Conservation (phyloP, 2,797 vertebrate species). For the Onychomys torridus region DNA sequence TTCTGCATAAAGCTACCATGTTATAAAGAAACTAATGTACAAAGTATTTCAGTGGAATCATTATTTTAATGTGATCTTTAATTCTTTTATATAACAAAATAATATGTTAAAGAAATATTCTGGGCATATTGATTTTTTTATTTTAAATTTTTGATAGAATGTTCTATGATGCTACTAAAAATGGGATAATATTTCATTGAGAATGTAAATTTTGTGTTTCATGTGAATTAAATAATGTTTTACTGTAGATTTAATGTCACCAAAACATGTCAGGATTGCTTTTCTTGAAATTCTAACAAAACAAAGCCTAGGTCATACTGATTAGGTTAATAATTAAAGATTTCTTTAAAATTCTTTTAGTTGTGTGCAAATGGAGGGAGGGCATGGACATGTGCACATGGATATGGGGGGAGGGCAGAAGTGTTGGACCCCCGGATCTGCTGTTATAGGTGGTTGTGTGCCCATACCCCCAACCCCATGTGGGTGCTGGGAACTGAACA, state of each 20-base stretch:
- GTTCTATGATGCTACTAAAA: neutral
- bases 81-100: conserved; percentile 6
- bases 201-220: neutral
- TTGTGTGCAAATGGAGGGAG: neutral
- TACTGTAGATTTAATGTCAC: conserved; percentile 12
- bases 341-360: neutral
- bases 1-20: neutral
- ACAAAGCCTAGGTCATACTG: neutral
- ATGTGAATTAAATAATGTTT: conserved; percentile 35
- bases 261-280: conserved; percentile 36
- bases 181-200: conserved; percentile 35
- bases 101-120: conserved; percentile 37
- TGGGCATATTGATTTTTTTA: conserved; percentile 39
- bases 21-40: conserved; percentile 15
- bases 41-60: conserved; percentile 47
- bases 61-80: conserved; percentile 27
- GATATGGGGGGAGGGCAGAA: neutral
- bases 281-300: conserved; percentile 1
- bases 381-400: neutral
- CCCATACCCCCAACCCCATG: neutral
- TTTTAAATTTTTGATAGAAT: conserved; percentile 54
- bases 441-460: neutral
- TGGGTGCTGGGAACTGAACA: neutral
- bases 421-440: too few species aligned
- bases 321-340: neutral